Evolutionary conservation across 1,140 invertebrate species (phyloP).

Genomic region (Dryas iulia): DNA sequence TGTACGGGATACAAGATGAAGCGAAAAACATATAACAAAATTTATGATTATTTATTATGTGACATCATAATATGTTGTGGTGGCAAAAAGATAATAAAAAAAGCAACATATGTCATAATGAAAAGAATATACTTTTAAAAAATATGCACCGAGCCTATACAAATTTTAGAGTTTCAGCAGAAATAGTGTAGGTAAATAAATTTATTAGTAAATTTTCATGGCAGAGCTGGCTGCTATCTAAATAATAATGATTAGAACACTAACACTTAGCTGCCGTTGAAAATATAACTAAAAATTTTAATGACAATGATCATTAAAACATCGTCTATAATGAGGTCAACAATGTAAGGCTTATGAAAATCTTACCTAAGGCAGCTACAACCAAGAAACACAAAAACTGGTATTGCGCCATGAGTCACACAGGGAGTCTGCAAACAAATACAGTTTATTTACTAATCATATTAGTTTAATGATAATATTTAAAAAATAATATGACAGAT

Average conservation of each 20-base stretch:
- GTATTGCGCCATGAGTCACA: slow-evolving; percentile 44
- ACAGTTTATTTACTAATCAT: background rate
- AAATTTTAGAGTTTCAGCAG: too few species aligned
- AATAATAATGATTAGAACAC: background rate
- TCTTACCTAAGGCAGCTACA: slow-evolving; percentile 47
- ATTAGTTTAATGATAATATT: background rate
- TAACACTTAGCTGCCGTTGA: background rate
- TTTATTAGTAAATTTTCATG: background rate
- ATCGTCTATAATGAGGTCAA: slow-evolving; percentile 19
- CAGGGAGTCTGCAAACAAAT: slow-evolving; percentile 36
- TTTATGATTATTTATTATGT: too few species aligned
- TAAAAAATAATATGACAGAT: too few species aligned
- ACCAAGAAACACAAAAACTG: slow-evolving; percentile 45
- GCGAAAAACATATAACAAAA: too few species aligned
- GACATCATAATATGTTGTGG: too few species aligned
- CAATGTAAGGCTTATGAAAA: slow-evolving; percentile 10
- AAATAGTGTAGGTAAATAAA: background rate
- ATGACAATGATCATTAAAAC: slow-evolving; percentile 21
- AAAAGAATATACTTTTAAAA: too few species aligned
- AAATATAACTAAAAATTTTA: background rate
- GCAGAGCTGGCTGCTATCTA: background rate
- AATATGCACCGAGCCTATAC: too few species aligned
- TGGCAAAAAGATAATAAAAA: too few species aligned
- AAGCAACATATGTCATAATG: too few species aligned
- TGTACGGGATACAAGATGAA: too few species aligned